Conservation (phyloP, 1,140 invertebrate genomes). For the Drosophila tani region DNA sequence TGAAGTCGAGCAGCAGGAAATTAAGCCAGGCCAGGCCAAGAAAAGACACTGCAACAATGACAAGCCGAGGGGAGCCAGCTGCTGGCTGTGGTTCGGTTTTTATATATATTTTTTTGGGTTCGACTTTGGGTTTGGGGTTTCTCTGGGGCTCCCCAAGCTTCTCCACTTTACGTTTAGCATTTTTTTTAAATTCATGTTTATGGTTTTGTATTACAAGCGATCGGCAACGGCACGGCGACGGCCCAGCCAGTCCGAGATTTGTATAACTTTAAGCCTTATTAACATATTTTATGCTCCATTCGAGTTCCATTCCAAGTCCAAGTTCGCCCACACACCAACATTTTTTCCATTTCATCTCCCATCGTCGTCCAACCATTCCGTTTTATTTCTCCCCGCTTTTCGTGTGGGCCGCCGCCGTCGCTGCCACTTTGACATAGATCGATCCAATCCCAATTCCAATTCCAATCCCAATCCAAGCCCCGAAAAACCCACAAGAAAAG, state of each 20-base stretch:
- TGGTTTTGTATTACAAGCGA: constrained; percentile 66
- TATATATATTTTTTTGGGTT: constrained; percentile 12
- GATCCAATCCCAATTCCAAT: constrained; percentile 31
- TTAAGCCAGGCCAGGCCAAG: constrained; percentile 67
- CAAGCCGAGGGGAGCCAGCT: constrained; percentile 41
- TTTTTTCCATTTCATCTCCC: constrained; percentile 36
- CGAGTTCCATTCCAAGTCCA: constrained; percentile 53
- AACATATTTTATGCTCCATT: constrained; percentile 77
- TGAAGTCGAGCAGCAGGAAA: constrained; percentile 70
- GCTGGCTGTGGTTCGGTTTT: constrained; percentile 32
- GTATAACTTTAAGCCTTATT: constrained; percentile 82
- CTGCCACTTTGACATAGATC: constrained; percentile 53
- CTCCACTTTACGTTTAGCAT: constrained; percentile 49
- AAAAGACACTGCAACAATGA: constrained; percentile 54
- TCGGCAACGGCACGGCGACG: constrained; percentile 20
- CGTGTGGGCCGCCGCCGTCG: constrained; percentile 38
- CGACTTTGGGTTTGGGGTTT: constrained; percentile 2
- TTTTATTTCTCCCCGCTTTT: constrained; percentile 29
- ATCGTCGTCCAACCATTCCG: constrained; percentile 10
- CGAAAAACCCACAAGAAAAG: constrained; percentile 28
- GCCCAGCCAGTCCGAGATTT: constrained; percentile 37
- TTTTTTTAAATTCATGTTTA: constrained; percentile 60
- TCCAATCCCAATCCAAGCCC: constrained; percentile 8
- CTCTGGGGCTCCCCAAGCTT: constrained; percentile 30
- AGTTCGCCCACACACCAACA: constrained; percentile 59